Conservation (phyloP, 2,797 vertebrate species). For the Eleutherodactylus coqui region DNA sequence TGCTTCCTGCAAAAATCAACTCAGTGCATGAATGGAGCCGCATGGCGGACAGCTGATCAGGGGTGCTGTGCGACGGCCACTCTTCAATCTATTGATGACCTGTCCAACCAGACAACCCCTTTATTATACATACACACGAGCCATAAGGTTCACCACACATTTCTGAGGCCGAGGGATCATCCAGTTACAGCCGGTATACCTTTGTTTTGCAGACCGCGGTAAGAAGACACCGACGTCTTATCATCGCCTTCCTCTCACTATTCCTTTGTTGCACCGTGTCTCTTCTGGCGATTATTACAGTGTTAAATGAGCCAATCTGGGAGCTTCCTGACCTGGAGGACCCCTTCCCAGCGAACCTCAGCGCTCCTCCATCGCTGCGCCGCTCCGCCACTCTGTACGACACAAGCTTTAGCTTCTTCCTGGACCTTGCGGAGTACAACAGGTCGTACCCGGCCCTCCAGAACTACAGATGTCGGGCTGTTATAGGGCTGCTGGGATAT, state of each 20-base stretch:
- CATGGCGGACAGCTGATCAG: too few relatives aligned
- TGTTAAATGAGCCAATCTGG: background rate
- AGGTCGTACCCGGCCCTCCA: conserved; percentile 24
- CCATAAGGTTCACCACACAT: too few relatives aligned
- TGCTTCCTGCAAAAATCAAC: too few relatives aligned
- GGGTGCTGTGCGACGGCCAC: too few relatives aligned
- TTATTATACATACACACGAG: too few relatives aligned
- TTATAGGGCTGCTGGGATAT: conserved; percentile 27
- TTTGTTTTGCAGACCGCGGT: background rate
- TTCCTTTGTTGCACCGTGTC: background rate
- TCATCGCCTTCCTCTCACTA: background rate
- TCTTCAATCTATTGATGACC: too few relatives aligned
- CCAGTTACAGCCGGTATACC: background rate
- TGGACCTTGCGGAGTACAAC: conserved; percentile 31
- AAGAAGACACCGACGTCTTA: background rate
- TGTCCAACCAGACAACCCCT: too few relatives aligned
- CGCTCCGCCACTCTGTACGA: conserved; percentile 41
- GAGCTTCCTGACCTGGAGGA: conserved; percentile 37
- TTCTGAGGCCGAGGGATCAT: too few relatives aligned
- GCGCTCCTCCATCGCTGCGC: conserved; percentile 32
- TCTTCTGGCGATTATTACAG: background rate
- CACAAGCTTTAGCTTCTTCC: conserved; percentile 42
- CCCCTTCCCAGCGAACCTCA: conserved; percentile 39
- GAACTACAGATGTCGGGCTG: conserved; percentile 31
- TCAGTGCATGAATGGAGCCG: too few relatives aligned